Base-by-base conservation (phyloP, 2,797 vertebrate species). In the Mallotus villosus region DNA sequence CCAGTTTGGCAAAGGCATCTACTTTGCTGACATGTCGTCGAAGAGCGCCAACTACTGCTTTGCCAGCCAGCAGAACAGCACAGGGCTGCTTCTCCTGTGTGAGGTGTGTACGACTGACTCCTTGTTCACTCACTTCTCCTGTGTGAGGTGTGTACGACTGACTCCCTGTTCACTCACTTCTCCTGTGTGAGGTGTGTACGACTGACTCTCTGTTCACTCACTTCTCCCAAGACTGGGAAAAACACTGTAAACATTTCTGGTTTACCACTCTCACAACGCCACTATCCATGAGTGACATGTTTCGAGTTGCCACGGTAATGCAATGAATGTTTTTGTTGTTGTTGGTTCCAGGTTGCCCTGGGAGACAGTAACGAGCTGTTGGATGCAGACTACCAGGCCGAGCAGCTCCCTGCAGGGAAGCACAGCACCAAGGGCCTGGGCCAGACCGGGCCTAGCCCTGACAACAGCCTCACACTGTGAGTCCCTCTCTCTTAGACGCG, bases 41-140 rank as follows among this genome's bases (percentile, higher is more conserved):
- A 97, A 97, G 82, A 97, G 96, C 57, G 96, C 94, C 79, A 97
- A 97, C 89, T 97, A 97, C 87, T 97, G 96, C 83, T 96, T 95
- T 60, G 83, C 95, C 68, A 93, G 73, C 61, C 92, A 82, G 69
- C 83, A 91, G 71, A 94, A 90, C 74, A 81, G 93, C 2, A 64
- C 80, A 0, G 96, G 95, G 0, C 86, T 97, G 41, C 83, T 97
- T 68, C 85, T 97, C 4, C 89, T 97, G 22, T 94, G 92, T 61
- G 96, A 97, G 93, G 96, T 96, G 76, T 71, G 72, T 67, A 41
- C 3, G 41, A 14, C 9, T 12, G 41, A 8, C 41, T 46, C 11
- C 8, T 2, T 46, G 41, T 14, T 14, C 41, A 2, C 9, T 46
- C 41, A 14, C 83, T 97, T 68, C 85, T 97, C 4, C 89, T 97